These are phyloP conservation scores for Prunella fulvescens DNA, from an alignment of 2,113 vertebrate species.

Conservation along the genomic window DNA sequence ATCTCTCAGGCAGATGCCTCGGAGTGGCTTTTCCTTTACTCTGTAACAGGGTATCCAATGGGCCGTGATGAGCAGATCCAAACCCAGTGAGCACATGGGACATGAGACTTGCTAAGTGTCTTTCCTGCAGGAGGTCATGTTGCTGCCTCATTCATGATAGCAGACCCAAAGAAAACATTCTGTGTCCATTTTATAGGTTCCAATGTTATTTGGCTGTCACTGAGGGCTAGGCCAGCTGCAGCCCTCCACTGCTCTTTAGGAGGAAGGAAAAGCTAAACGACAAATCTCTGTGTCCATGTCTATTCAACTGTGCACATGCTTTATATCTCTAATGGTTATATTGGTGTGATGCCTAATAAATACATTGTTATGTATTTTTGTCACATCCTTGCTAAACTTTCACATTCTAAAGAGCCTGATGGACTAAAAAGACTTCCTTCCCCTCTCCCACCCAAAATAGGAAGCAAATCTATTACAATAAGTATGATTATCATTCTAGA, in stretches of 20 bases:
- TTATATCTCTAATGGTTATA: neutral
- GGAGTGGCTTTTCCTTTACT: neutral
- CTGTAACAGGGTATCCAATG: accelerated
- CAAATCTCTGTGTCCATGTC: neutral
- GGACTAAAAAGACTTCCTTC: neutral
- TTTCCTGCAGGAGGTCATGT: neutral
- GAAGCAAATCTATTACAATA: neutral
- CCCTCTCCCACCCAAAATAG: neutral
- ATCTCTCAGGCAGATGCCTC: neutral
- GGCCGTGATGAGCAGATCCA: neutral
- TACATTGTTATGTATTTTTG: neutral
- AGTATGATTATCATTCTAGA: neutral
- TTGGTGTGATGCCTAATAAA: neutral
- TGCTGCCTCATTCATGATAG: neutral
- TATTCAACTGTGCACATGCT: neutral
- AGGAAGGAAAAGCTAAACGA: neutral
- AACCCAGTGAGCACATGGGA: accelerated
- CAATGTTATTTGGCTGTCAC: neutral
- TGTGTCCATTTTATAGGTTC: neutral
- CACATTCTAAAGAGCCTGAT: neutral
- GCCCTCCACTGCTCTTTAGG: neutral
- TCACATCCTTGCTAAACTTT: neutral
- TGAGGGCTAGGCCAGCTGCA: neutral
- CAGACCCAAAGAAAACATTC: neutral
- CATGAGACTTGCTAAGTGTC: neutral